A percentile compares a stretch with the other conserved stretches of the same genome.
phyloP scores from a whole-genome alignment of 1,140 invertebrate genomes.

The Whitmania pigra region DNA sequence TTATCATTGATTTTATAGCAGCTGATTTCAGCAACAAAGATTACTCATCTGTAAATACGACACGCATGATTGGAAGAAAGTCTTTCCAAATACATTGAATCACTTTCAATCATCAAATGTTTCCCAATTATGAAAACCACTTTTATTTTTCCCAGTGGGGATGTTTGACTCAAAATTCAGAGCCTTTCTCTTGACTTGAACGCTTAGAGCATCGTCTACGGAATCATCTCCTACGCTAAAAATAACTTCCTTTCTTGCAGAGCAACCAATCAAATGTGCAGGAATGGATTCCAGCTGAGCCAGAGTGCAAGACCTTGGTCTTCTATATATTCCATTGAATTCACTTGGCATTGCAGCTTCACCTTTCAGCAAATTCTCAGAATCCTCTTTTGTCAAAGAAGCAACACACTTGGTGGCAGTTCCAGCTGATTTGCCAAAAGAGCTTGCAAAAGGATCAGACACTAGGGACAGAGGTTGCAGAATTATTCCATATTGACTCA shows the following conservation, averaged over 20 bases:
- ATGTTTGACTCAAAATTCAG: not conserved
- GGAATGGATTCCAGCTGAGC: constrained; percentile 1
- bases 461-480: not conserved
- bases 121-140: not conserved
- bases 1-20: no score
- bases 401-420: no score
- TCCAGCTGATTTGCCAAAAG: not conserved
- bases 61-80: no score
- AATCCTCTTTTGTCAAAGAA: not conserved
- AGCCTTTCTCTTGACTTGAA: not conserved
- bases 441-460: not conserved
- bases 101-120: no score
- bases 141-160: not conserved
- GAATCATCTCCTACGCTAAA: not conserved
- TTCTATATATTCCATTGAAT: not conserved
- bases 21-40: no score
- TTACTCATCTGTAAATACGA: no score
- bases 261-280: not conserved
- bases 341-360: not conserved
- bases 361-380: not conserved
- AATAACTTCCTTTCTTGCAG: not conserved
- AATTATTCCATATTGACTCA: not conserved
- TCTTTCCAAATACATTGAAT: no score
- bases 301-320: constrained; percentile 4
- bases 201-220: not conserved